Evolutionary conservation across 2,797 vertebrate genomes (phyloP).

Genomic region (Chelon labrosus): DNA sequence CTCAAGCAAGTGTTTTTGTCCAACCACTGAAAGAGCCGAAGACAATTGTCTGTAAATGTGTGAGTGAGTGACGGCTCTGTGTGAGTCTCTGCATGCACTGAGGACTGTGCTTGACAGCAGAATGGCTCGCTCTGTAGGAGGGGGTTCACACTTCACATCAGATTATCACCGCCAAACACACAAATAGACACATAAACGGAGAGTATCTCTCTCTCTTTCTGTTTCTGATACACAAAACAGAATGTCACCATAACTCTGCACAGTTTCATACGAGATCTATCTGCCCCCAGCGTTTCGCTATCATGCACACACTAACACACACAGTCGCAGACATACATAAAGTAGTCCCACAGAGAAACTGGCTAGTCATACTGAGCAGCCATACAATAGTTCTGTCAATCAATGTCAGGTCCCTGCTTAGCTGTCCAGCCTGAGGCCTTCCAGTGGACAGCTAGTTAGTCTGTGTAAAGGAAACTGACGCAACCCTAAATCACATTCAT

Average conservation of each 20-base stretch:
- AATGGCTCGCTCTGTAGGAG: constrained; percentile 76
- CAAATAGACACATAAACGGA: constrained; percentile 21
- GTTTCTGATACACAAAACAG: constrained; percentile 16
- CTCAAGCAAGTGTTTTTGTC: constrained; percentile 11
- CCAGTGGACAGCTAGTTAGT: constrained; percentile 41
- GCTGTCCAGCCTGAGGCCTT: constrained; percentile 50
- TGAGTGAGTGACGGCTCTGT: constrained; percentile 66
- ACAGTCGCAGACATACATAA: constrained; percentile 15
- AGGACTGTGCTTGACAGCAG: constrained; percentile 63
- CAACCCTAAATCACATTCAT: constrained; percentile 17
- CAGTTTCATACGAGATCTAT: constrained; percentile 36
- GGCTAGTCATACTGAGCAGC: constrained; percentile 56
- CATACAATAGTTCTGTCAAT: constrained; percentile 74
- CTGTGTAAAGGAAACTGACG: constrained; percentile 34
- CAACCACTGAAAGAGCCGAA: constrained; percentile 5
- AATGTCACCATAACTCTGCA: constrained; percentile 34
- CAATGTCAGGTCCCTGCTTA: constrained; percentile 53
- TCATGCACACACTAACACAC: constrained; percentile 6
- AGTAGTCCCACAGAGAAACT: constrained; percentile 53
- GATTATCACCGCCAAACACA: constrained; percentile 49
- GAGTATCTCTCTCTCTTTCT: neutral
- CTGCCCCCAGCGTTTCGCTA: neutral
- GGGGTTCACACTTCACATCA: constrained; percentile 67
- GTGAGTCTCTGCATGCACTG: constrained; percentile 61
- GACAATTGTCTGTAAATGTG: constrained; percentile 30